These are phyloP conservation scores for Archilochus colubris DNA, from an alignment of 2,113 vertebrate species.

Conservation along the genomic window DNA sequence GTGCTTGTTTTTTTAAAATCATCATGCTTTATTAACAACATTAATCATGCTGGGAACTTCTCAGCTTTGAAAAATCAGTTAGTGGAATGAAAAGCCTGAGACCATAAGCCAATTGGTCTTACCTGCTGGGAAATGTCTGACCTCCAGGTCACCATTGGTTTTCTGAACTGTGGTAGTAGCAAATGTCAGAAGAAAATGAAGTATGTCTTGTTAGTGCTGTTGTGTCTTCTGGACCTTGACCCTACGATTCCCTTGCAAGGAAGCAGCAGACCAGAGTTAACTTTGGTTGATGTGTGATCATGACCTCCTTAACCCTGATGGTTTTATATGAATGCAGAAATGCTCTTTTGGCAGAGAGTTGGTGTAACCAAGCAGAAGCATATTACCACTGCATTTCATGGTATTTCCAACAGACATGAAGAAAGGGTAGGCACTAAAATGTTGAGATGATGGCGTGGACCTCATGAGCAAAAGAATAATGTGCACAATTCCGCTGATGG, in stretches of 20 bases:
- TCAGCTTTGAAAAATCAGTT: not conserved
- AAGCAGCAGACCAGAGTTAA: not conserved
- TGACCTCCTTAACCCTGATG: not conserved
- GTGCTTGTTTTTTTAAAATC: not conserved
- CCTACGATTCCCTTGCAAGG: not conserved
- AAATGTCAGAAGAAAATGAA: not conserved
- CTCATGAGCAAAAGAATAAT: not conserved
- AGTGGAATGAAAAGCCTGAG: not conserved
- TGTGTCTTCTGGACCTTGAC: not conserved
- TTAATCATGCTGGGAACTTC: slow-evolving; percentile 7
- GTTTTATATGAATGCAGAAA: not conserved
- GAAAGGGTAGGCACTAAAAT: not conserved
- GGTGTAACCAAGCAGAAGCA: not conserved
- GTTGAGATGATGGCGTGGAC: not conserved
- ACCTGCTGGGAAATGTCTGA: slow-evolving; percentile 2
- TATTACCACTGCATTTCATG: not conserved
- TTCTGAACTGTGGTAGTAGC: not conserved
- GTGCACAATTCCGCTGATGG: not conserved
- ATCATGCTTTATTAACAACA: not conserved
- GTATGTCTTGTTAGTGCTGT: not conserved
- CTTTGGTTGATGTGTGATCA: not conserved
- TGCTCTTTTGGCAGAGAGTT: not conserved
- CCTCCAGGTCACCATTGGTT: not conserved
- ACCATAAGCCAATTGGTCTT: not conserved
- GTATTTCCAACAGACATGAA: fast-evolving